These are phyloP conservation scores for Dolichallabes microphthalmus DNA, from an alignment of 2,113 vertebrate genomes.

Conservation along the genomic window DNA sequence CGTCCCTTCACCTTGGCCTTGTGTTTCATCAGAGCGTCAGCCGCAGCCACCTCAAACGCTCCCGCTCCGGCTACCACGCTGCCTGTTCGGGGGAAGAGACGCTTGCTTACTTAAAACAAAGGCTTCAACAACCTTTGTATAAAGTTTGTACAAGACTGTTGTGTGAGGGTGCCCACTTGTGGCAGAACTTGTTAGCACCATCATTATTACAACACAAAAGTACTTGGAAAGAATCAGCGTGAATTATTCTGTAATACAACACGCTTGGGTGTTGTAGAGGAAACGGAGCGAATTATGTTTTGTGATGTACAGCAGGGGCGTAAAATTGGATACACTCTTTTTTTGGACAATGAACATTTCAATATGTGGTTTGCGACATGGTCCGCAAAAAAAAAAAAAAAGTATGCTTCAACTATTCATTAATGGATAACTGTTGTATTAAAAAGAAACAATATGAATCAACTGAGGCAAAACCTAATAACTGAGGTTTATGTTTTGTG, in stretches of 20 bases:
- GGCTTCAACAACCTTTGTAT: background rate
- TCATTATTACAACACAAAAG: background rate
- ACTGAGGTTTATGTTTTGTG: no score
- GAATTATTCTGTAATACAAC: background rate
- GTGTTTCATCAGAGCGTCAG: conserved; percentile 85
- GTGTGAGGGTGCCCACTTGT: background rate
- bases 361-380: no score
- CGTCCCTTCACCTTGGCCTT: conserved; percentile 87
- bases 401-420: no score
- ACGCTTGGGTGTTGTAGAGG: background rate
- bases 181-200: background rate
- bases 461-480: no score
- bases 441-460: no score
- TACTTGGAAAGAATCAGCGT: background rate
- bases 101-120: background rate
- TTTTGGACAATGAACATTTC: background rate
- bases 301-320: background rate
- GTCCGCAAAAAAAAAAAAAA: no score
- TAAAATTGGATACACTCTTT: no score
- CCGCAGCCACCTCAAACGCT: conserved; percentile 88
- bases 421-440: no score
- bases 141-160: background rate
- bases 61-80: conserved; percentile 87
- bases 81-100: conserved; percentile 66
- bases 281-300: background rate